Conservation (phyloP, 37 sponge, comb jelly and placozoan species). For the Tethya wilhelma region DNA sequence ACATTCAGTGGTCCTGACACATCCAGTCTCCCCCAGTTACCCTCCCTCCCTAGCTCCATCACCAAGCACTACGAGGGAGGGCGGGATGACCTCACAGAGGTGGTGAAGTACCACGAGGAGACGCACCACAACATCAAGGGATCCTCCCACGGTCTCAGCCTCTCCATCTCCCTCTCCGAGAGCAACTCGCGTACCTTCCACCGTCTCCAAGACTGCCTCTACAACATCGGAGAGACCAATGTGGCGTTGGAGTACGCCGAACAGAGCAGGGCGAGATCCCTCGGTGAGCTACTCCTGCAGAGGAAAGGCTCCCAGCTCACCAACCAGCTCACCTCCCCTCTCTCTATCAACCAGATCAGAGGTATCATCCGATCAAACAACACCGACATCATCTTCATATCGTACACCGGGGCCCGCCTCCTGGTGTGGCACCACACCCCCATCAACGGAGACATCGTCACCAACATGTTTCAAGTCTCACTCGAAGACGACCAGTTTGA, state of each 20-base stretch:
- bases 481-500: conserved; percentile 58
- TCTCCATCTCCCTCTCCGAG: conserved; percentile 69
- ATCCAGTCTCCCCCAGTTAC: not conserved
- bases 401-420: conserved; percentile 60
- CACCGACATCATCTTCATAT: conserved; percentile 45
- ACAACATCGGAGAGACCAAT: conserved; percentile 27
- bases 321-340: conserved; percentile 36
- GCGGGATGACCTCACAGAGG: conserved; percentile 44
- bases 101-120: conserved; percentile 38
- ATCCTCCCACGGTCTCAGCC: conserved; percentile 31
- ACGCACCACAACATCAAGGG: conserved; percentile 59
- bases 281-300: conserved; percentile 70
- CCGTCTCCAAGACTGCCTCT: conserved; percentile 58
- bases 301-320: conserved; percentile 8
- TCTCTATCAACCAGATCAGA: conserved; percentile 16
- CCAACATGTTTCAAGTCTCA: conserved; percentile 47
- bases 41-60: not conserved
- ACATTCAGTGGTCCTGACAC: conserved; percentile 22
- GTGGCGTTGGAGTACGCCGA: conserved; percentile 58
- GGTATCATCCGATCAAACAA: conserved; percentile 13
- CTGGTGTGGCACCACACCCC: conserved; percentile 61
- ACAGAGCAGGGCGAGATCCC: conserved; percentile 62
- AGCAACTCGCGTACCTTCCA: conserved; percentile 69
- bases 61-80: conserved; percentile 25
- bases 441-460: not conserved